Conservation (phyloP, 2,797 vertebrate genomes). For the Tangara arthus region DNA sequence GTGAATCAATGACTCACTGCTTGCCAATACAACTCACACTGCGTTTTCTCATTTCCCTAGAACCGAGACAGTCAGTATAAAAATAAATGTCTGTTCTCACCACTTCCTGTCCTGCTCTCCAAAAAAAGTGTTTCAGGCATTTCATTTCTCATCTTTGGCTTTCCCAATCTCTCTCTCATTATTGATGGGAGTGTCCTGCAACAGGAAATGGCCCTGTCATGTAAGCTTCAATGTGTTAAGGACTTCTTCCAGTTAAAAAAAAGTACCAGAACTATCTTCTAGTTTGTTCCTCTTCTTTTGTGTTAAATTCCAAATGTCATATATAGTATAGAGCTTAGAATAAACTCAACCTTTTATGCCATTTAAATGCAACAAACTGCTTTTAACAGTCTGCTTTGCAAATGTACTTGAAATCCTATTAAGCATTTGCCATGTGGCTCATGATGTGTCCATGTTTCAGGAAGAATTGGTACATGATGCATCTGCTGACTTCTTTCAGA, state of each 20-base stretch:
- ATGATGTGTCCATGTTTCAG: not conserved
- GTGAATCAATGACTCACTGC: conserved; percentile 39
- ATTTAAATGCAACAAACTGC: conserved; percentile 22
- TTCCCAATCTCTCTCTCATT: not conserved
- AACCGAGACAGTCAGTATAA: not conserved
- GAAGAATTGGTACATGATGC: not conserved
- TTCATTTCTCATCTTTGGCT: not conserved
- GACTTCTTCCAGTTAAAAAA: not conserved
- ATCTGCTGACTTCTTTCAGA: not conserved
- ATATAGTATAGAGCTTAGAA: not conserved
- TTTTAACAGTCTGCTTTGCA: not conserved
- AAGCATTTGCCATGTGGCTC: not conserved
- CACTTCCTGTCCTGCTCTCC: conserved; percentile 12
- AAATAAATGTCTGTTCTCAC: conserved; percentile 36
- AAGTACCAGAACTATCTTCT: not conserved
- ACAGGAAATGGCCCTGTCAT: not conserved
- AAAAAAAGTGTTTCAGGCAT: not conserved
- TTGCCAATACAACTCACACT: conserved; percentile 12
- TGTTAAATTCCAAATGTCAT: conserved; percentile 23
- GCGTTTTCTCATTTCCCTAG: conserved; percentile 31
- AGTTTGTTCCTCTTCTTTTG: not conserved
- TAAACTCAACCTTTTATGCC: conserved; percentile 27
- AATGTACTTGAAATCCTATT: not conserved
- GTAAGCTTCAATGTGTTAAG: not conserved
- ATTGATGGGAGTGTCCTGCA: not conserved